Percentiles rank a stretch among this genome's conserved stretches.
phyloP scores from a whole-genome alignment of 2,797 vertebrate species.

The Champsocephalus gunnari region DNA sequence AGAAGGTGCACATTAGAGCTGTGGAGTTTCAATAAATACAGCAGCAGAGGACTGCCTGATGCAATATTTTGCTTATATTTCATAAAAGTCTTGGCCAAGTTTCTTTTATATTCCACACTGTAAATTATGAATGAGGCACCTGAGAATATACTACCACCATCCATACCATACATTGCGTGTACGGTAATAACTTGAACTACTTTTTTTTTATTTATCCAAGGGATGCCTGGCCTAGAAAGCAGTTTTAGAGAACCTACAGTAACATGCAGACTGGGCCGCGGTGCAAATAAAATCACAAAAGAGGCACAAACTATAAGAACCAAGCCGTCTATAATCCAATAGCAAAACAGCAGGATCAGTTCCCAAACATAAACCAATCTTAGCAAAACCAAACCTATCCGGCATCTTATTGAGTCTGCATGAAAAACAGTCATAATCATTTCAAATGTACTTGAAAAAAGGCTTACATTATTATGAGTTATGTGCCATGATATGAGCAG shows the following conservation, averaged over 20 bases:
- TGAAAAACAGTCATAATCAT: slow-evolving; percentile 28
- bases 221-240: slow-evolving; percentile 15
- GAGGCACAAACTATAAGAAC: slow-evolving; percentile 1
- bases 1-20: slow-evolving; percentile 3
- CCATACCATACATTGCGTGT: slow-evolving; percentile 8
- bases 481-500: neutral
- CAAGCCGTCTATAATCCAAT: slow-evolving; percentile 24
- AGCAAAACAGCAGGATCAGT: slow-evolving; percentile 26
- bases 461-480: slow-evolving; percentile 35
- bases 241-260: slow-evolving; percentile 10
- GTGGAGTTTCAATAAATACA: slow-evolving; percentile 21
- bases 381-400: slow-evolving; percentile 17
- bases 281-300: slow-evolving; percentile 30
- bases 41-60: slow-evolving; percentile 19
- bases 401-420: slow-evolving; percentile 33
- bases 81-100: slow-evolving; percentile 23
- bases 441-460: slow-evolving; percentile 16
- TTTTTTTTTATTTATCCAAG: too few relatives aligned
- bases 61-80: slow-evolving; percentile 36
- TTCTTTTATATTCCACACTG: slow-evolving; percentile 23
- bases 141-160: slow-evolving; percentile 17
- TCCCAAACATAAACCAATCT: slow-evolving; percentile 20
- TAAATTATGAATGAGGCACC: slow-evolving; percentile 42
- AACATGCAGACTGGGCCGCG: neutral
- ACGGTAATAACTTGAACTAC: slow-evolving; percentile 1